Evolutionary conservation across 2,113 vertebrate species (phyloP).

Genomic region (Hippolais icterina): DNA sequence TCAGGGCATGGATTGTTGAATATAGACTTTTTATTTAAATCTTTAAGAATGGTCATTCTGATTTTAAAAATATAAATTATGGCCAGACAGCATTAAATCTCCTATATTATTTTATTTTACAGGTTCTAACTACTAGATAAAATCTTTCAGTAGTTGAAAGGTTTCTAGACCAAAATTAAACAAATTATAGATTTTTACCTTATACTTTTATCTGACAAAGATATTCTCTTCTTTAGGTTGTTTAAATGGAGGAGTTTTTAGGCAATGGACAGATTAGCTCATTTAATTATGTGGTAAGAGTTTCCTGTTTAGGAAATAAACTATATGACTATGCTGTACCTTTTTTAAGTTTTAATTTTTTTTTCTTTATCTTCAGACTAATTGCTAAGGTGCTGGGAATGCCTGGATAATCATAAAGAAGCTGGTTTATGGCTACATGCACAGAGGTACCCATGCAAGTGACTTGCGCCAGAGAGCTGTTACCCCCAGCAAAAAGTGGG

Average conservation of each 20-base stretch:
- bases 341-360: conserved; percentile 16
- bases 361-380: conserved; percentile 39
- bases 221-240: background rate
- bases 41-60: background rate
- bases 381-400: conserved; percentile 49
- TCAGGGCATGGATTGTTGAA: background rate
- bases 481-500: conserved; percentile 98
- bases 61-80: background rate
- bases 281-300: background rate
- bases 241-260: conserved; percentile 12
- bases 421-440: conserved; percentile 88
- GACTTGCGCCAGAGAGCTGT: conserved; percentile 81
- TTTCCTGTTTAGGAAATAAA: conserved; percentile 31
- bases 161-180: conserved; percentile 46
- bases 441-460: conserved; percentile 97
- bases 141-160: background rate
- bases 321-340: background rate
- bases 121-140: conserved; percentile 31
- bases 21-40: background rate
- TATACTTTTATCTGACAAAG: conserved; percentile 19
- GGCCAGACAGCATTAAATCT: background rate
- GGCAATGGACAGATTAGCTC: conserved; percentile 9
- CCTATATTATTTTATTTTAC: conserved; percentile 30
- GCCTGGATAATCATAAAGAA: conserved; percentile 50
- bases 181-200: background rate